Evolutionary conservation across 2,113 vertebrate species (phyloP).

Genomic region (Baryphthengus martii): DNA sequence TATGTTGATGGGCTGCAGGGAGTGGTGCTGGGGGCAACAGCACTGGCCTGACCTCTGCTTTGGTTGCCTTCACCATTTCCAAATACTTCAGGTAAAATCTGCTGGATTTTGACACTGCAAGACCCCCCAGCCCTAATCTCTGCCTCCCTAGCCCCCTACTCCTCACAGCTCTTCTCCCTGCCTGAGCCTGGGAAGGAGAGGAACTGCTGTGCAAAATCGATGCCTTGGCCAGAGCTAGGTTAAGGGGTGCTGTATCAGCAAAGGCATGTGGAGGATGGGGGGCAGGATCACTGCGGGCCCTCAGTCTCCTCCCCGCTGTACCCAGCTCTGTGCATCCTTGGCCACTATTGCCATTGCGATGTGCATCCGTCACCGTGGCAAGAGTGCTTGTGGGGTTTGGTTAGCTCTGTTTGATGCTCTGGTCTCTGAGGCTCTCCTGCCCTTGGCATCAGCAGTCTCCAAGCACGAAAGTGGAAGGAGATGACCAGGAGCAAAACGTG

Average conservation of each 20-base stretch:
- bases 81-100: not conserved
- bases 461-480: not conserved
- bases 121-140: not conserved
- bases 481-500: not conserved
- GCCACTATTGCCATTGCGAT: slow-evolving; percentile 63
- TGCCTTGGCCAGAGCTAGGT: not conserved
- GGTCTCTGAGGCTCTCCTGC: not conserved
- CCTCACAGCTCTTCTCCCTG: accelerated
- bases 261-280: not conserved
- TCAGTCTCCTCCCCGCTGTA: not conserved
- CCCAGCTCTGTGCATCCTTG: not conserved
- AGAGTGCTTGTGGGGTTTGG: not conserved
- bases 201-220: not conserved
- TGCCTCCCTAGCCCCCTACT: not conserved
- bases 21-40: not conserved
- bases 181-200: not conserved
- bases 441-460: not conserved
- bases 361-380: slow-evolving; percentile 7
- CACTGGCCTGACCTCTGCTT: not conserved
- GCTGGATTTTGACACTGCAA: not conserved
- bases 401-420: slow-evolving; percentile 27
- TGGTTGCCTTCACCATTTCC: not conserved
- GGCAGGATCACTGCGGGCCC: not conserved
- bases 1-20: not conserved
- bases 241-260: not conserved